Percentiles rank a stretch among this genome's conserved stretches.
These are phyloP conservation scores for Porites cylindrica DNA, from an alignment of 92 coral and sea anemone genomes.

Conservation along the genomic window DNA sequence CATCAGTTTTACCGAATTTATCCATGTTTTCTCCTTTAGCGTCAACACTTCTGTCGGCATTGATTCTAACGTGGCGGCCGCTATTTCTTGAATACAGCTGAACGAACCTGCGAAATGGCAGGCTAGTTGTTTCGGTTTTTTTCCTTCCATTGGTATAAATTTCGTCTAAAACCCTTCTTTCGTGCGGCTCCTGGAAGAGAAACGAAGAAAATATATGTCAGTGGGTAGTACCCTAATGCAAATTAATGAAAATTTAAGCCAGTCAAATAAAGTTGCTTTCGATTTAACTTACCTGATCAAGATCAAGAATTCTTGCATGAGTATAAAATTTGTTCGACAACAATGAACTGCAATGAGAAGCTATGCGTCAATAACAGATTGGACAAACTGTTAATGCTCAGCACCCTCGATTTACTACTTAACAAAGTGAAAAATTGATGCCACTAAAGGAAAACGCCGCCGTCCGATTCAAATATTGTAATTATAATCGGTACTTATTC, in stretches of 20 bases:
- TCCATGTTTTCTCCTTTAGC: conserved; percentile 90
- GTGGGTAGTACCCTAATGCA: background rate
- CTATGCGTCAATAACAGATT: conserved; percentile 24
- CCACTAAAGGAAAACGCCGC: conserved; percentile 41
- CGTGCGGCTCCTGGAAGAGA: conserved; percentile 43
- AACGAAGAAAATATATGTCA: conserved; percentile 7
- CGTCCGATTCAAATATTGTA: conserved; percentile 22
- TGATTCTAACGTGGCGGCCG: conserved; percentile 83
- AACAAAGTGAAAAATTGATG: conserved; percentile 44
- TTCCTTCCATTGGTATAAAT: conserved; percentile 46
- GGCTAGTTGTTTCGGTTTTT: conserved; percentile 54
- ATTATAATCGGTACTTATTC: conserved; percentile 18
- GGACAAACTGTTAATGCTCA: conserved; percentile 10
- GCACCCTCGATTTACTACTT: conserved; percentile 27
- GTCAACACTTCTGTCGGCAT: conserved; percentile 77
- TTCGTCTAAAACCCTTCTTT: conserved; percentile 56
- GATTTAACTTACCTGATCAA: conserved; percentile 38
- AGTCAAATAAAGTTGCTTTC: background rate
- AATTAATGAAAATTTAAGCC: background rate
- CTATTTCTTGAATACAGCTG: conserved; percentile 97
- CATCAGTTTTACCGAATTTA: conserved; percentile 75
- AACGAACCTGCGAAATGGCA: conserved; percentile 83
- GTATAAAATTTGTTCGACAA: conserved; percentile 11
- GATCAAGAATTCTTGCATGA: conserved; percentile 17
- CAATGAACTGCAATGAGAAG: conserved; percentile 31